phyloP scores from a whole-genome alignment of 1,140 invertebrate genomes.

The Drosophila nannoptera region DNA sequence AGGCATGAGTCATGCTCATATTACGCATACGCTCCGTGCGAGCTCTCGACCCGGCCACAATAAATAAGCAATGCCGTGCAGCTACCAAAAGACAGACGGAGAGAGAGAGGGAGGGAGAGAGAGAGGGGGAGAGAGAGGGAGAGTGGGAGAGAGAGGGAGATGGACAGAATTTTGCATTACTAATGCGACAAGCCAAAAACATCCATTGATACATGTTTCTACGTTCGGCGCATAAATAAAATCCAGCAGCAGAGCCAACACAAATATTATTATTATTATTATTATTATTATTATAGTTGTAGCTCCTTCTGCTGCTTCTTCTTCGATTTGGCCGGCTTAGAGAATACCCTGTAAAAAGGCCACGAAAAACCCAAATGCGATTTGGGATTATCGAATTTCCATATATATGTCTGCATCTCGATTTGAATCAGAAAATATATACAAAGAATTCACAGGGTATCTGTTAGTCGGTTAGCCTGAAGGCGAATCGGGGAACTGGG shows the following conservation, averaged over 20 bases:
- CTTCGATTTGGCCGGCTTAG: not conserved
- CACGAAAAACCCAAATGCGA: too few species aligned
- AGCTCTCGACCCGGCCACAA: conserved; percentile 34
- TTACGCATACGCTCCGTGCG: conserved; percentile 5
- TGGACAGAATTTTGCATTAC: conserved; percentile 63
- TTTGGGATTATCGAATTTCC: too few species aligned
- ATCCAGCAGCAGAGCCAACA: conserved; percentile 42
- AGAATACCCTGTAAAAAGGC: conserved; percentile 1
- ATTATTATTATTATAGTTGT: not conserved
- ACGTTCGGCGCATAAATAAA: conserved; percentile 66
- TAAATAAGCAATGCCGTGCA: conserved; percentile 60
- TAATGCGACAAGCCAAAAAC: conserved; percentile 67
- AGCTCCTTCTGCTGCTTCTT: not conserved
- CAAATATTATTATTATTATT: conserved; percentile 43
- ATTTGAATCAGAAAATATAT: not conserved
- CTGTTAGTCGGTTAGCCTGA: not conserved
- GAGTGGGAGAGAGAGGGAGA: not conserved
- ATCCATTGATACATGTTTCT: conserved; percentile 67
- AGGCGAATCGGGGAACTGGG: not conserved
- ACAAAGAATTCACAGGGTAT: conserved; percentile 2
- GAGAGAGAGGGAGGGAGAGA: not conserved
- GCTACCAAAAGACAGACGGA: not conserved
- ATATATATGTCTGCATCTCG: not conserved
- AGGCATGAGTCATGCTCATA: conserved; percentile 19
- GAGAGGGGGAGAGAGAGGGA: not conserved